Evolutionary conservation across 2,888 invertebrate species (phyloP).

Genomic region (Kuschelorhynchus macadamiae): DNA sequence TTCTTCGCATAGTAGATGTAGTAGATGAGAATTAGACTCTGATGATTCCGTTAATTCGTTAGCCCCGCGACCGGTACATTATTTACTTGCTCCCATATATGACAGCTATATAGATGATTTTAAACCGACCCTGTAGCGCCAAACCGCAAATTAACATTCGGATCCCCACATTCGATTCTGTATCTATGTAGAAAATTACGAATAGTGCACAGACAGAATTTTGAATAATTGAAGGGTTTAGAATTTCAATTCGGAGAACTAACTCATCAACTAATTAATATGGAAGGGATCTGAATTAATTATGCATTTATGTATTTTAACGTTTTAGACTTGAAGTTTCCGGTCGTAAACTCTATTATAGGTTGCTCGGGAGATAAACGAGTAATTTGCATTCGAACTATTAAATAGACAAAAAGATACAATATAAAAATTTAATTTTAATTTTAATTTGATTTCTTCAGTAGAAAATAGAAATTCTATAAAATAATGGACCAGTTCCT

Average conservation of each 20-base stretch:
- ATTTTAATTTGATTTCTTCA: no score
- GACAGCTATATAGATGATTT: neutral
- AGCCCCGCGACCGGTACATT: no score
- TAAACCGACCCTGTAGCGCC: neutral
- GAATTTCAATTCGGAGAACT: slow-evolving; percentile 54
- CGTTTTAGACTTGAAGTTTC: slow-evolving; percentile 11
- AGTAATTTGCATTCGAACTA: no score
- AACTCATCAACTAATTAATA: slow-evolving; percentile 65
- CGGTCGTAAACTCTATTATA: neutral
- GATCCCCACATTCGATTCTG: slow-evolving; percentile 40
- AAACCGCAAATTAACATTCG: slow-evolving; percentile 43
- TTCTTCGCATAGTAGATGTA: no score
- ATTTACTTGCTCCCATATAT: no score
- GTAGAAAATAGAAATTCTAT: no score
- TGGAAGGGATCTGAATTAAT: slow-evolving; percentile 63
- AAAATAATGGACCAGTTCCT: no score
- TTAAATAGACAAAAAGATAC: no score
- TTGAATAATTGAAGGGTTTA: slow-evolving; percentile 58
- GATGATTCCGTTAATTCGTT: no score
- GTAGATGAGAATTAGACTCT: no score
- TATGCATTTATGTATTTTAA: slow-evolving; percentile 63
- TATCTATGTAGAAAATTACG: slow-evolving; percentile 45
- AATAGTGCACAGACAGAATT: slow-evolving; percentile 52
- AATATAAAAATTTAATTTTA: no score
- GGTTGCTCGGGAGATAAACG: no score